A percentile compares a stretch with the other conserved stretches of the same genome.
Evolutionary conservation across 1,140 invertebrate genomes (phyloP).

Genomic region (Cherax quadricarinatus): DNA sequence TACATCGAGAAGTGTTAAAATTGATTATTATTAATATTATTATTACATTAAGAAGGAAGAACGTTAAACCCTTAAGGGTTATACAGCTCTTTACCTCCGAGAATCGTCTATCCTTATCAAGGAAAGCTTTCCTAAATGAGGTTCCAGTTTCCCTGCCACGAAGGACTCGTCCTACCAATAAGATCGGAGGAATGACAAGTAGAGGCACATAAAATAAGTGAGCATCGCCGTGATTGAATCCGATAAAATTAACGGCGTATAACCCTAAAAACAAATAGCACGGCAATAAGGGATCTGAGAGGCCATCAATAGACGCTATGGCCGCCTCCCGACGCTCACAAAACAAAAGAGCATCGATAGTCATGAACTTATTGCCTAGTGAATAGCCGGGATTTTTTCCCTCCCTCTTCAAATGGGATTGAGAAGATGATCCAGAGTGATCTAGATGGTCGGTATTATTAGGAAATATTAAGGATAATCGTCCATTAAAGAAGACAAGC

Average conservation of each 20-base stretch:
- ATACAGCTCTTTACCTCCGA: no score
- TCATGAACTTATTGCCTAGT: conserved; percentile 14
- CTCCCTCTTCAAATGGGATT: not conserved
- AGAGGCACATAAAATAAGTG: not conserved
- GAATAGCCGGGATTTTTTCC: not conserved
- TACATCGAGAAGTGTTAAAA: no score
- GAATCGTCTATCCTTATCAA: no score
- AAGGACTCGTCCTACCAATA: not conserved
- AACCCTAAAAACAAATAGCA: conserved; percentile 47
- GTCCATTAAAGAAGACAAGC: not conserved
- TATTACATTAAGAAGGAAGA: no score
- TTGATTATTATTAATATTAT: no score
- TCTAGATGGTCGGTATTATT: not conserved
- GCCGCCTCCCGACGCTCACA: not conserved
- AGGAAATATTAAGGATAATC: not conserved
- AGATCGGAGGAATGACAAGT: not conserved
- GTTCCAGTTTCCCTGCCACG: no score
- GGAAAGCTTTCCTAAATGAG: no score
- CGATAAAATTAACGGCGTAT: conserved; percentile 48
- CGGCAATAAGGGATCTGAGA: conserved; percentile 30
- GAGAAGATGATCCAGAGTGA: not conserved
- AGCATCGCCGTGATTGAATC: conserved; percentile 45
- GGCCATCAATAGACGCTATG: conserved; percentile 34
- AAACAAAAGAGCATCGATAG: conserved; percentile 7
- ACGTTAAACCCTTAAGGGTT: no score